These are phyloP conservation scores for Dermolepida albohirtum DNA, from an alignment of 2,888 invertebrate genomes.

Conservation along the genomic window DNA sequence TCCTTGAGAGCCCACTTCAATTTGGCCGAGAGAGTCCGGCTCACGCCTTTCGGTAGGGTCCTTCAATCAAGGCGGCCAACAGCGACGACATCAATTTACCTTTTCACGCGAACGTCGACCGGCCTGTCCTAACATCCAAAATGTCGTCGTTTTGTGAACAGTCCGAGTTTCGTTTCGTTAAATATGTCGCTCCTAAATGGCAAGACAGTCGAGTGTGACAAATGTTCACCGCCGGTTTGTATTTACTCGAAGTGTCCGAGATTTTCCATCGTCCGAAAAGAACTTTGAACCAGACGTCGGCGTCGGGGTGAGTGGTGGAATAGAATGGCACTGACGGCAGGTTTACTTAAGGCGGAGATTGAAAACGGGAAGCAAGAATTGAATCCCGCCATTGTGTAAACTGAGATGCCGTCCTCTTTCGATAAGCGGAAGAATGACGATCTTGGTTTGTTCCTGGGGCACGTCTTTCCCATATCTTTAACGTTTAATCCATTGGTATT, in stretches of 20 bases:
- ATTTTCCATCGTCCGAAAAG: neutral
- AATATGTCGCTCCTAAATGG: too few species aligned
- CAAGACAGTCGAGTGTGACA: too few species aligned
- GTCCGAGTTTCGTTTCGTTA: too few species aligned
- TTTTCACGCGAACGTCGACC: constrained; percentile 1
- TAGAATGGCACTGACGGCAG: neutral
- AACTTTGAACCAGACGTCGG: neutral
- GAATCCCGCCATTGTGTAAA: constrained; percentile 21
- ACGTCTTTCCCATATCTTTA: too few species aligned
- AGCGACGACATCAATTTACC: constrained; percentile 29
- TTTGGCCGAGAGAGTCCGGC: neutral
- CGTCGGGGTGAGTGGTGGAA: neutral
- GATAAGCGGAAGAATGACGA: too few species aligned
- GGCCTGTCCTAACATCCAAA: too few species aligned
- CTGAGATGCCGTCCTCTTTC: constrained; percentile 2
- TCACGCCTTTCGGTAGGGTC: constrained; percentile 3
- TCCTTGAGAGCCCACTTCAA: constrained; percentile 23
- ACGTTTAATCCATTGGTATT: too few species aligned
- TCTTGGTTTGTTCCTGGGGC: too few species aligned
- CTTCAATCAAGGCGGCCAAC: constrained; percentile 18
- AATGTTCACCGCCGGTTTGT: too few species aligned
- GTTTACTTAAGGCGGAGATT: constrained; percentile 26
- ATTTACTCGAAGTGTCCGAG: too few species aligned
- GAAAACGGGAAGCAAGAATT: constrained; percentile 21
- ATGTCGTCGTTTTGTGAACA: too few species aligned